These are phyloP conservation scores for Acromyrmex charruanus DNA, from an alignment of 1,140 invertebrate species.

Conservation along the genomic window DNA sequence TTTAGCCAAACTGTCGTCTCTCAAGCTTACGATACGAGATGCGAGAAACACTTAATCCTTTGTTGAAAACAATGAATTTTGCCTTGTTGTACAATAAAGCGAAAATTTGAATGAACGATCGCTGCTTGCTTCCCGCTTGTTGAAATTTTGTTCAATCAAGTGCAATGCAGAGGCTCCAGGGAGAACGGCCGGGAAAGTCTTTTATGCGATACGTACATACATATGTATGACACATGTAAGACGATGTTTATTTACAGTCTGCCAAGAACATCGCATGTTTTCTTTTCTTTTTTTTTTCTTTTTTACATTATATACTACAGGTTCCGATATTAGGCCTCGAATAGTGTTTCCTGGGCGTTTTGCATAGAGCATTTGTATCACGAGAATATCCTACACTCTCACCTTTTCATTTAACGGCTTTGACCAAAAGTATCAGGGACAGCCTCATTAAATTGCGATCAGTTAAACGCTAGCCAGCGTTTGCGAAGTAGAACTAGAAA, in stretches of 20 bases:
- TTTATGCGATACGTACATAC: not conserved
- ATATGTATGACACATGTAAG: constrained; percentile 35
- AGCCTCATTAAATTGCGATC: constrained; percentile 15
- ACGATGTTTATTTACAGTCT: constrained; percentile 30
- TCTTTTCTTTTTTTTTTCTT: not conserved
- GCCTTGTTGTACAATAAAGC: constrained; percentile 85
- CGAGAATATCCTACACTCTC: constrained; percentile 60
- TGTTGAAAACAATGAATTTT: constrained; percentile 84
- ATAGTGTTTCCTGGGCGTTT: constrained; percentile 70
- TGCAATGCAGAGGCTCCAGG: constrained; percentile 68
- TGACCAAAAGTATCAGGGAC: constrained; percentile 52
- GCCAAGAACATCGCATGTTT: constrained; percentile 38
- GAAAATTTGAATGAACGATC: constrained; percentile 82
- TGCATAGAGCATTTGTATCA: constrained; percentile 71
- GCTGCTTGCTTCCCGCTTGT: constrained; percentile 83
- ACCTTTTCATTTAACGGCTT: constrained; percentile 62
- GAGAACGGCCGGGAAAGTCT: constrained; percentile 45
- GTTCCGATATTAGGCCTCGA: constrained; percentile 19
- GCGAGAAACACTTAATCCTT: constrained; percentile 82
- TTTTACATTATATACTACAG: constrained; percentile 6
- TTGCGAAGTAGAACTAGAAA: not conserved
- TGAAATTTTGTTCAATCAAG: constrained; percentile 76
- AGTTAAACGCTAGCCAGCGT: not conserved
- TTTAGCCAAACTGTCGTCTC: constrained; percentile 80
- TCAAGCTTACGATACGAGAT: constrained; percentile 76